phyloP scores from a whole-genome alignment of 1,140 invertebrate genomes.

The Choristoneura fumiferana region DNA sequence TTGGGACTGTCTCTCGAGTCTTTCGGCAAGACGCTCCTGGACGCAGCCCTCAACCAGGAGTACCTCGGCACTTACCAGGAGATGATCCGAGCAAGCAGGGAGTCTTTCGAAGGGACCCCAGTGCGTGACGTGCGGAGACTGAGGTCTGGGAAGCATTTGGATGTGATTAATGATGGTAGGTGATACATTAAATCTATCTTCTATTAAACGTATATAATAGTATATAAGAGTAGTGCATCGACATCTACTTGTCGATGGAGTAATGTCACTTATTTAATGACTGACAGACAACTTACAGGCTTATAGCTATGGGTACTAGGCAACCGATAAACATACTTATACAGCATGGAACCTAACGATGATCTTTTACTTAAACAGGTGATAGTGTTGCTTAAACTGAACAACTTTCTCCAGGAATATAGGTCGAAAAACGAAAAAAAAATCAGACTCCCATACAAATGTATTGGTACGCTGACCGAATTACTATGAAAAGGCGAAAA shows the following conservation, averaged over 20 bases:
- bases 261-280: too few species aligned
- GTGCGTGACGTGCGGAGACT: conserved; percentile 17
- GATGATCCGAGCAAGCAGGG: conserved; percentile 43
- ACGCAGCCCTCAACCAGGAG: conserved; percentile 31
- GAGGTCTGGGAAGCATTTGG: conserved; percentile 19
- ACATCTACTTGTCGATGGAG: not conserved
- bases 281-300: too few species aligned
- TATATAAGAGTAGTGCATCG: not conserved
- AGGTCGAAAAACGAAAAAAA: too few species aligned
- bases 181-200: not conserved
- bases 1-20: conserved; percentile 35
- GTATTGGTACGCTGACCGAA: too few species aligned
- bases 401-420: too few species aligned
- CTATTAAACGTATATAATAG: not conserved
- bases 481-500: too few species aligned
- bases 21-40: conserved; percentile 32
- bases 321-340: too few species aligned
- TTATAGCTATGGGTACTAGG: too few species aligned
- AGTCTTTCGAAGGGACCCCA: conserved; percentile 26
- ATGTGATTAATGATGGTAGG: conserved; percentile 20
- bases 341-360: too few species aligned
- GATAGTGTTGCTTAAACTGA: too few species aligned
- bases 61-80: conserved; percentile 49
- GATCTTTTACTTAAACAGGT: too few species aligned
- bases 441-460: too few species aligned